These are phyloP conservation scores for Aphidius gifuensis DNA, from an alignment of 1,140 invertebrate species.

Conservation along the genomic window DNA sequence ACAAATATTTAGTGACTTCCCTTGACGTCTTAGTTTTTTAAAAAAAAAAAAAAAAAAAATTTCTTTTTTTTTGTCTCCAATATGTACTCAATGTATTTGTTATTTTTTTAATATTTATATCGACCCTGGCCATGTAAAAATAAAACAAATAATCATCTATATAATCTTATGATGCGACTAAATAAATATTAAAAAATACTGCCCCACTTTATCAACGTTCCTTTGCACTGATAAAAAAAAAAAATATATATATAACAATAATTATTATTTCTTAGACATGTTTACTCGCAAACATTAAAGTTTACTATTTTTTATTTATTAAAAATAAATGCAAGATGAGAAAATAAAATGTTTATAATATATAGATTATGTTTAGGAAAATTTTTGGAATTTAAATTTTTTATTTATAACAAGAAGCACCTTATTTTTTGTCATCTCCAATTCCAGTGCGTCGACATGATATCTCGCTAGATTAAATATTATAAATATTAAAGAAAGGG, in stretches of 20 bases:
- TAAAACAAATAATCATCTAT: background rate
- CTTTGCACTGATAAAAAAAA: constrained; percentile 13
- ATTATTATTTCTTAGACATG: too few relatives aligned
- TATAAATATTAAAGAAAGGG: constrained; percentile 16
- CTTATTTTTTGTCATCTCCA: too few relatives aligned
- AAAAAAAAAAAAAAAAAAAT: constrained; percentile 11
- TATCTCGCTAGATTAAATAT: background rate
- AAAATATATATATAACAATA: background rate
- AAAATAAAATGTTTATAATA: too few relatives aligned
- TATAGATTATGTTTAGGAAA: too few relatives aligned
- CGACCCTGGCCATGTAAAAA: background rate
- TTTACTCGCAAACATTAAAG: too few relatives aligned
- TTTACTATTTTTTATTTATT: too few relatives aligned
- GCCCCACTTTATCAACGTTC: constrained; percentile 24
- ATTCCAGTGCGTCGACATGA: background rate
- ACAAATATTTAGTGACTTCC: constrained; percentile 24
- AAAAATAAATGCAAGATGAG: too few relatives aligned
- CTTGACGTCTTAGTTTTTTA: constrained; percentile 17
- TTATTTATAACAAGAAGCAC: background rate
- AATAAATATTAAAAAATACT: constrained; percentile 26
- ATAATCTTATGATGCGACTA: constrained; percentile 24
- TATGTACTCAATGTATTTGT: background rate
- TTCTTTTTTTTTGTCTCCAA: constrained; percentile 15
- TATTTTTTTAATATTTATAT: background rate
- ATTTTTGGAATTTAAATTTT: background rate